Evolutionary conservation across 2,888 invertebrate genomes (phyloP).

Genomic region (Eupithecia abbreviata): DNA sequence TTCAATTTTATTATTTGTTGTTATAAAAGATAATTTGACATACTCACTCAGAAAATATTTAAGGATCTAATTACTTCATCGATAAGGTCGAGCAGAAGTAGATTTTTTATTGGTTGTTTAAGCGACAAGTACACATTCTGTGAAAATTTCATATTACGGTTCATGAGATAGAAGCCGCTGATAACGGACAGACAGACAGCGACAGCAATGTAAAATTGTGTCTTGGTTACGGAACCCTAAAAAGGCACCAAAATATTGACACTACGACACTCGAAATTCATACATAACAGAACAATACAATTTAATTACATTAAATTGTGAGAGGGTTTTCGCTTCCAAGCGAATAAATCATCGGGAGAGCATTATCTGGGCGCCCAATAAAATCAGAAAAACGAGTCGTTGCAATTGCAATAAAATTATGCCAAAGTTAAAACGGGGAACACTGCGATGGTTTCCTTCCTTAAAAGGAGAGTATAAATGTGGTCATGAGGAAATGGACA

Average conservation of each 20-base stretch:
- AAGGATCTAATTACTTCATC: too few relatives aligned
- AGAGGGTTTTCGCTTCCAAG: slow-evolving; percentile 45
- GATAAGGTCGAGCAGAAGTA: too few relatives aligned
- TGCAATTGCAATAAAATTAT: slow-evolving; percentile 33
- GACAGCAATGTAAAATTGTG: too few relatives aligned
- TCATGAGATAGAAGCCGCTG: too few relatives aligned
- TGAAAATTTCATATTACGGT: too few relatives aligned
- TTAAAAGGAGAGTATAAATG: slow-evolving; percentile 53
- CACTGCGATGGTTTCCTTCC: slow-evolving; percentile 53
- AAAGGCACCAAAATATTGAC: slow-evolving; percentile 42
- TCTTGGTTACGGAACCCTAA: not conserved
- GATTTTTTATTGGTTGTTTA: too few relatives aligned
- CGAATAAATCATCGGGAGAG: slow-evolving; percentile 50
- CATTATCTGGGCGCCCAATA: slow-evolving; percentile 46
- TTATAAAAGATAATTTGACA: too few relatives aligned
- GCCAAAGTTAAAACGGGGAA: slow-evolving; percentile 55
- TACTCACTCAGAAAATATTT: too few relatives aligned
- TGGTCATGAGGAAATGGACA: slow-evolving; percentile 55
- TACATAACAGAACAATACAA: slow-evolving; percentile 41
- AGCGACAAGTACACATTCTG: too few relatives aligned
- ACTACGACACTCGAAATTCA: slow-evolving; percentile 36
- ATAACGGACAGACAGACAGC: not conserved
- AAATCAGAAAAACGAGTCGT: slow-evolving; percentile 35
- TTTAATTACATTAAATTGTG: slow-evolving; percentile 44
- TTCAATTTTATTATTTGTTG: too few relatives aligned